Evolutionary conservation across 2,888 invertebrate genomes (phyloP), one percentile per base, ranked within the genome.

Genomic region (Cephalotes varians): DNA sequence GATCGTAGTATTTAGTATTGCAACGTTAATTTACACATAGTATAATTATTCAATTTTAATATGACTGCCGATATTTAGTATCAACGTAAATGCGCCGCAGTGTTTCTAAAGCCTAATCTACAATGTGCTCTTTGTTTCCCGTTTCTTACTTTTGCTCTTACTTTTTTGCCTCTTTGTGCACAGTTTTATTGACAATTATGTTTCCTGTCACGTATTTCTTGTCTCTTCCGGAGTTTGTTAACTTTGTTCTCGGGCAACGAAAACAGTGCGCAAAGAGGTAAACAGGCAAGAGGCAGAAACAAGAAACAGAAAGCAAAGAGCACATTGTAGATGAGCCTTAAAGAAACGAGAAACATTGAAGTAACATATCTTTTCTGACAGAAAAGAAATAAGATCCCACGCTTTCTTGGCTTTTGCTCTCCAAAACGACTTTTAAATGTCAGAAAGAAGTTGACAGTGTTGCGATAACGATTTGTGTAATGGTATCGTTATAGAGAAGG

Each of bases 361-460:
- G 67, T 54, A 25, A 40, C 67, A 34, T 51, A 15, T 40, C 9
- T 74, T 76, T 40, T 51, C 12, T 21, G n/a, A 21, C 25, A 21
- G 12, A 54, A 65, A 2, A 49, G 37, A 67, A 40, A 54, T 37
- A 65, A 65, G 54, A 28, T 1, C 10, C 15, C 40, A 31, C 31
- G 12, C 25, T 40, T 25, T 7, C 10, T 51, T 51, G 65, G 15
- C 34, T 12, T 64, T 64, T 64, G 34, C 51, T n/a, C 10, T 54
- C 9, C 51, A 12, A 54, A n/a, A 37, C 9, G 65, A 15, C 28
- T 64, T 37, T 49, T 51, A 49, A 54, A 67, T 34, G 67, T 54
- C 40, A 9, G 67, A 67, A 76, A 67, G 69, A 67, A 76, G n/a
- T 28, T 51, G n/a, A n/a, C 67, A 60, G 25, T 65, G 25, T 28